phyloP scores from a whole-genome alignment of 2,113 vertebrate genomes.

The Hippocampus abdominalis region DNA sequence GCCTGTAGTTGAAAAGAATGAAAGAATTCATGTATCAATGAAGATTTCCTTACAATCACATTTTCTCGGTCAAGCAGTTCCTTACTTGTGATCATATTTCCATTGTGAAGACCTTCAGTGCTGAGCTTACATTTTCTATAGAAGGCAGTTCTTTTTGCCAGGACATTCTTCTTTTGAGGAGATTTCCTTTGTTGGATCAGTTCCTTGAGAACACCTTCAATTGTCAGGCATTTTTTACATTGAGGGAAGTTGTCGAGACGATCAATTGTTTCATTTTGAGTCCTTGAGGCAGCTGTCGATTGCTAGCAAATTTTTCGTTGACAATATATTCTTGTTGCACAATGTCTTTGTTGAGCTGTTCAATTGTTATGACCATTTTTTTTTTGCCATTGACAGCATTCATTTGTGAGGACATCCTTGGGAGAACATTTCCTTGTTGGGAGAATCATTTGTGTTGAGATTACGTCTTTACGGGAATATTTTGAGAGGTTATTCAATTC shows the following conservation, averaged over 20 bases:
- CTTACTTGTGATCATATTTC: not conserved
- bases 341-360: not conserved
- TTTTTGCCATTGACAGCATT: not conserved
- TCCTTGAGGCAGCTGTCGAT: not conserved
- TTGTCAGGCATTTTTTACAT: not conserved
- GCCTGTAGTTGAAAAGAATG: no score
- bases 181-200: not conserved
- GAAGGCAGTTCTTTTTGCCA: not conserved
- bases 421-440: no score
- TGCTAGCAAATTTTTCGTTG: not conserved
- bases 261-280: not conserved
- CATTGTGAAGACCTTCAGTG: not conserved
- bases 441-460: not conserved
- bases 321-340: not conserved
- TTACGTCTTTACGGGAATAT: not conserved
- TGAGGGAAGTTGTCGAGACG: not conserved
- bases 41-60: no score
- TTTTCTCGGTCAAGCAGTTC: not conserved
- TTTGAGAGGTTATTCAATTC: not conserved
- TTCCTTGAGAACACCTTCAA: not conserved
- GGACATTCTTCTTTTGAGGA: not conserved
- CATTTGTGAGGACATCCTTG: not conserved
- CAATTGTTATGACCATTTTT: not conserved
- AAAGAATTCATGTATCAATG: no score
- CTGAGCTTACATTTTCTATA: not conserved